Evolutionary conservation across 1,140 invertebrate species (phyloP).

Genomic region (Euwallacea fornicatus): DNA sequence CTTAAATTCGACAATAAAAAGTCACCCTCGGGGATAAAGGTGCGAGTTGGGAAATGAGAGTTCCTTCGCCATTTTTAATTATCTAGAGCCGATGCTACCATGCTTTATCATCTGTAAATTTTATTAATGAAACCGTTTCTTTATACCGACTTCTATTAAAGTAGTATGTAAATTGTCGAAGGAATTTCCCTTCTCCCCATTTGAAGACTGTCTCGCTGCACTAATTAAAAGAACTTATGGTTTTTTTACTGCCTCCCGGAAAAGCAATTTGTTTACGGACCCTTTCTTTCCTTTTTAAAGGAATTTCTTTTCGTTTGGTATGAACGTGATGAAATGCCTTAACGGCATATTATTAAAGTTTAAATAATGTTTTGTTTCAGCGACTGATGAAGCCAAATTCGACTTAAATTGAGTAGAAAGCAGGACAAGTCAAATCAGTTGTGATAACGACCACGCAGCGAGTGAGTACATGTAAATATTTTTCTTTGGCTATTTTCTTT

Average conservation of each 20-base stretch:
- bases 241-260: slow-evolving; percentile 40
- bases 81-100: slow-evolving; percentile 36
- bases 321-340: not conserved
- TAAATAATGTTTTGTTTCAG: no score
- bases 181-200: slow-evolving; percentile 32
- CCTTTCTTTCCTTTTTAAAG: slow-evolving; percentile 32
- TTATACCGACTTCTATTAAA: slow-evolving; percentile 33
- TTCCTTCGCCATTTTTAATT: slow-evolving; percentile 41
- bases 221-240: slow-evolving; percentile 46
- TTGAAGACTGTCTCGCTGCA: slow-evolving; percentile 34
- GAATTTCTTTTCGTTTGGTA: slow-evolving; percentile 27
- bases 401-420: no score
- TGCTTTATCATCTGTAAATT: slow-evolving; percentile 43
- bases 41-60: slow-evolving; percentile 16
- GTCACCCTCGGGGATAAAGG: slow-evolving; percentile 24
- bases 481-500: no score
- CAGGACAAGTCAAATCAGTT: no score
- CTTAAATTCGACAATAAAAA: slow-evolving; percentile 39
- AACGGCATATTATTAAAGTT: no score
- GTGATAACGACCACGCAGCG: no score
- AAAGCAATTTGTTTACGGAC: slow-evolving; percentile 42
- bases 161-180: slow-evolving; percentile 41
- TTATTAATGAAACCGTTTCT: slow-evolving; percentile 42
- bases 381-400: no score
- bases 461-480: no score